Conservation (phyloP, 2,797 vertebrate species). For the Trichosurus vulpecula region DNA sequence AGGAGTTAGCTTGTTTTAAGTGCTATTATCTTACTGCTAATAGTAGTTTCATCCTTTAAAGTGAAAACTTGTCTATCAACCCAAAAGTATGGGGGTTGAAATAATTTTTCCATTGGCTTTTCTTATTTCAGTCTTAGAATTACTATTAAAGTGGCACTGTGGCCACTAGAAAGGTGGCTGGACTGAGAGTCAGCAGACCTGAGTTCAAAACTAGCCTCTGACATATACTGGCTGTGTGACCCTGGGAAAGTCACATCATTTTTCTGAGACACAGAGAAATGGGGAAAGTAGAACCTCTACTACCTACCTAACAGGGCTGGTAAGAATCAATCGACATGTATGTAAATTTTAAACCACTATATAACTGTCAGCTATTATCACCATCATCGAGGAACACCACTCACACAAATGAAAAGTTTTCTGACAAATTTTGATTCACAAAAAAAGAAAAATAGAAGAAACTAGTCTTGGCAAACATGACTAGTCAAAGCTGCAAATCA, state of each 20-base stretch:
- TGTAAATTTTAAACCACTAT: background rate
- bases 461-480: background rate
- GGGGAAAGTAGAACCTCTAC: background rate
- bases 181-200: background rate
- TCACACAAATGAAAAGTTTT: background rate
- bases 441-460: background rate
- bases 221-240: background rate
- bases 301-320: background rate
- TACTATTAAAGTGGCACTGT: background rate
- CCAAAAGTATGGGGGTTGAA: background rate
- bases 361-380: background rate
- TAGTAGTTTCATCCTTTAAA: conserved; percentile 40
- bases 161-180: background rate
- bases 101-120: background rate
- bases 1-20: conserved; percentile 67
- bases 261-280: background rate
- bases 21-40: conserved; percentile 49
- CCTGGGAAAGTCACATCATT: background rate
- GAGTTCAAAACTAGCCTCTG: background rate
- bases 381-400: background rate
- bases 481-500: background rate
- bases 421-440: background rate
- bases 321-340: background rate
- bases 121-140: background rate
- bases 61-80: conserved; percentile 8